Conservation (phyloP, 2,113 vertebrate genomes). For the Donacobius atricapilla region DNA sequence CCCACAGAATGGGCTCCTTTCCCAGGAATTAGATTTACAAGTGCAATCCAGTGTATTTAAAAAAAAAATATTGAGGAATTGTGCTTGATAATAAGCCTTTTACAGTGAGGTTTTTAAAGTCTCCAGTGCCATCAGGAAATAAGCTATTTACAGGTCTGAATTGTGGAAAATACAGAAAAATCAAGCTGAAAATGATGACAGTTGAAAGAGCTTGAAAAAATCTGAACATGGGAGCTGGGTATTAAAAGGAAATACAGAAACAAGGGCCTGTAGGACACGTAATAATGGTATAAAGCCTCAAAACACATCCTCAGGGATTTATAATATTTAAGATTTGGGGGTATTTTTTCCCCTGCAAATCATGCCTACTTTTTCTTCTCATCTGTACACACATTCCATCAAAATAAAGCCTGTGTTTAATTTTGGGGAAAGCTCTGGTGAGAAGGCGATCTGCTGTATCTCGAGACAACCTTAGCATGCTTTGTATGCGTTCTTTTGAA, state of each 20-base stretch:
- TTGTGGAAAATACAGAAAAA: neutral
- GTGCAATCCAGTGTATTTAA: neutral
- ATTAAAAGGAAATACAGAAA: neutral
- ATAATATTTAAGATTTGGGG: neutral
- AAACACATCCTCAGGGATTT: neutral
- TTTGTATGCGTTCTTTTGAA: constrained; percentile 8
- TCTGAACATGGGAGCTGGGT: neutral
- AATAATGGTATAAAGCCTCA: neutral
- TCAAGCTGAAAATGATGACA: neutral
- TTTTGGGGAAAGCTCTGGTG: neutral
- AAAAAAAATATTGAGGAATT: neutral
- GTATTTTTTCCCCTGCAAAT: neutral
- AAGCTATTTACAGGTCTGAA: neutral
- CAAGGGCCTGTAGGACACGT: neutral
- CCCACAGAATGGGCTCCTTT: neutral
- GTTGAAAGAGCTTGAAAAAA: neutral
- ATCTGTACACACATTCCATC: neutral
- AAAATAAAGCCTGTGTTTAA: neutral
- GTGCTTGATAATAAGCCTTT: neutral
- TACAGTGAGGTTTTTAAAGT: neutral
- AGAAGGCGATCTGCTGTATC: neutral
- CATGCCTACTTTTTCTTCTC: neutral
- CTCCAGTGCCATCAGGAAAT: neutral
- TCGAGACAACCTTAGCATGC: neutral
- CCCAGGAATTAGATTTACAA: neutral